Evolutionary conservation across 1,140 invertebrate species (phyloP).

Genomic region (Campoletis sonorensis): DNA sequence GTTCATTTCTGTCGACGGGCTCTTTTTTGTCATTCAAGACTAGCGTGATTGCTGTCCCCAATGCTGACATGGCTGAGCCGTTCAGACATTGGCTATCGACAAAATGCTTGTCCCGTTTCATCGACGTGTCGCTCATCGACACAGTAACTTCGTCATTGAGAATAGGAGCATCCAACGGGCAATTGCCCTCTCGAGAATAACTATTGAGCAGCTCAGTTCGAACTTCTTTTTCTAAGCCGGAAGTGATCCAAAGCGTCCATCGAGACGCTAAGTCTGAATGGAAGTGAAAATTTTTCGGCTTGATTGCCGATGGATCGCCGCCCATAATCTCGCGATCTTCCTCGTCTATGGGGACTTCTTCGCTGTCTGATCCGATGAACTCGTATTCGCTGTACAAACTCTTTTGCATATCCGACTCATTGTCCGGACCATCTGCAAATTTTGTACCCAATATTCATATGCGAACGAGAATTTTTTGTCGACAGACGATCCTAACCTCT

Average conservation of each 20-base stretch:
- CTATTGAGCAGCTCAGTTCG: constrained; percentile 14
- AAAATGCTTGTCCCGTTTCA: constrained; percentile 46
- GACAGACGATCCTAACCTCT: neutral
- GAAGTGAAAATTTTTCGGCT: constrained; percentile 8
- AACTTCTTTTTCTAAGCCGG: constrained; percentile 30
- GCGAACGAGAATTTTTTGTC: neutral
- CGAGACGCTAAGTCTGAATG: constrained; percentile 22
- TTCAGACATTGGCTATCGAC: constrained; percentile 24
- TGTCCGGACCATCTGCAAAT: constrained; percentile 12
- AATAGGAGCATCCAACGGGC: constrained; percentile 29
- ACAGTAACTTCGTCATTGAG: constrained; percentile 36
- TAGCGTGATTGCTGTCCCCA: constrained; percentile 44
- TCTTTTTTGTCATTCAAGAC: constrained; percentile 40
- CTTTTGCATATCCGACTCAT: constrained; percentile 5
- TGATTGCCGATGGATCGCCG: constrained; percentile 4
- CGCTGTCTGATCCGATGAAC: neutral
- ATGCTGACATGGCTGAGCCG: constrained; percentile 38
- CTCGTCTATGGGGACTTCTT: constrained; percentile 23
- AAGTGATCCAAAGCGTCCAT: constrained; percentile 36
- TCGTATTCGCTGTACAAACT: neutral
- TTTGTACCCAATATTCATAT: neutral
- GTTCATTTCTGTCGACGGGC: constrained; percentile 25
- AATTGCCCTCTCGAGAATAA: constrained; percentile 40
- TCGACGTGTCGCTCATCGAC: constrained; percentile 38
- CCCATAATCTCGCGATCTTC: constrained; percentile 16